These are phyloP conservation scores for Caenorhabditis sp. DNA, from an alignment of 2,888 invertebrate species.

Conservation along the genomic window DNA sequence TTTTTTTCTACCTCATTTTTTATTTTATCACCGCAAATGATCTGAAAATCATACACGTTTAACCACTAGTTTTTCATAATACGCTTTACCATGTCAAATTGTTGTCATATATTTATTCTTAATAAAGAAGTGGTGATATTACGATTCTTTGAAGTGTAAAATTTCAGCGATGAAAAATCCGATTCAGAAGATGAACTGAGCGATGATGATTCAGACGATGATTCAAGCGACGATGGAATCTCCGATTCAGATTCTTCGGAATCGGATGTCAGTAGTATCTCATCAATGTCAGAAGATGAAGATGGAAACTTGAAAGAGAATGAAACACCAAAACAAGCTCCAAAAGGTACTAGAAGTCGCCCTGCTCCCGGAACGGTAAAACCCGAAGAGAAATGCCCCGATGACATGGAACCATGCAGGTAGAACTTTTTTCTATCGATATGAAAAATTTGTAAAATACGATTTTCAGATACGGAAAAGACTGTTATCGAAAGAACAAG, in stretches of 20 bases:
- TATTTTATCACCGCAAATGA: background rate
- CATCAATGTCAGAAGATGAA: constrained; percentile 24
- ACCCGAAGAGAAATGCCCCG: constrained; percentile 19
- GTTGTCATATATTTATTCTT: constrained; percentile 1
- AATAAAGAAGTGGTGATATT: background rate
- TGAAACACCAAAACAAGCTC: constrained; percentile 61
- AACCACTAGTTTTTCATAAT: background rate
- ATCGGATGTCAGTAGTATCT: constrained; percentile 17
- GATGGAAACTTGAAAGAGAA: constrained; percentile 68
- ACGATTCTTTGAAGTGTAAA: background rate
- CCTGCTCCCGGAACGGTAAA: constrained; percentile 21
- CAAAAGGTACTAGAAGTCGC: constrained; percentile 52
- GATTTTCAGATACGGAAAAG: constrained; percentile 70
- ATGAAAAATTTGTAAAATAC: background rate
- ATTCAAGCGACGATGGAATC: constrained; percentile 14
- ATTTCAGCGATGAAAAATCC: constrained; percentile 29
- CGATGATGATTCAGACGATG: constrained; percentile 18
- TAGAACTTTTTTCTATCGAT: constrained; percentile 11
- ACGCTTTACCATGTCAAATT: constrained; percentile 1
- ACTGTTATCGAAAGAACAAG: constrained; percentile 72
- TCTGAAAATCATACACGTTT: background rate
- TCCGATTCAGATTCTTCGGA: constrained; percentile 21
- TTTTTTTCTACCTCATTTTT: background rate
- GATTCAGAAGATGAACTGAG: constrained; percentile 18
- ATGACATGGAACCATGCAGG: constrained; percentile 38